Base-by-base conservation (phyloP, 2,888 invertebrate species). In the Mimachlamys varia region DNA sequence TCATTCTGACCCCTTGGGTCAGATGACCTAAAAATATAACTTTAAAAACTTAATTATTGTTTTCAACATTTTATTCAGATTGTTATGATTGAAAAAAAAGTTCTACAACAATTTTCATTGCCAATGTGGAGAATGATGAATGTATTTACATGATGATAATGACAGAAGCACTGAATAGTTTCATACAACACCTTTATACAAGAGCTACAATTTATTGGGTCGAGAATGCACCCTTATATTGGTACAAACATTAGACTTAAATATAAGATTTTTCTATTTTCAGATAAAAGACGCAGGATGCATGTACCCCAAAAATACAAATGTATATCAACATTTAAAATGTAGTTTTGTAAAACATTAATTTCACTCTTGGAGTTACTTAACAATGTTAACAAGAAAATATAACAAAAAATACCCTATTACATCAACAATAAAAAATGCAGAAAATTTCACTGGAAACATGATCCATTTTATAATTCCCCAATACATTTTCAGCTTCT, bases 31-130 rank as follows among this genome's bases (percentile, higher is more conserved):
- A 44, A 53, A 53, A 19, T 10, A 12, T 33, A 76, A 76, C 27
- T 33, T 33, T 15, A 7, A 76, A 76, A 27, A 33, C 62, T 62
- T 1, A 19, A 33, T 10, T 7, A 27, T 76, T 76, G 10, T 76
- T 44, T 76, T 76, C 76, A 76, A 76, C 76, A 76, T 76, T 76
- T 76, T 76, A 76, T 76, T 76, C 22, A 53, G 62, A 62, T 76
- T 22, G 27, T 27, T 76, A 76, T 27, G 76, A 33, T 76, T 13
- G 76, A 76, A 76, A 76, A 62, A n/a, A 76, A 76, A 76, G 76
- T 76, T 76, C 33, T 76, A 76, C 76, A 76, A 76, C 76, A 76
- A 76, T 76, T 33, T 62, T 22, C 62, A 62, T 76, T 15, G 76
- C 76, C 76, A 76, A 27, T 76, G 76, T 76, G 76, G 76, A 76